These are phyloP conservation scores for Popillia japonica DNA, from an alignment of 1,140 invertebrate species.

Conservation along the genomic window DNA sequence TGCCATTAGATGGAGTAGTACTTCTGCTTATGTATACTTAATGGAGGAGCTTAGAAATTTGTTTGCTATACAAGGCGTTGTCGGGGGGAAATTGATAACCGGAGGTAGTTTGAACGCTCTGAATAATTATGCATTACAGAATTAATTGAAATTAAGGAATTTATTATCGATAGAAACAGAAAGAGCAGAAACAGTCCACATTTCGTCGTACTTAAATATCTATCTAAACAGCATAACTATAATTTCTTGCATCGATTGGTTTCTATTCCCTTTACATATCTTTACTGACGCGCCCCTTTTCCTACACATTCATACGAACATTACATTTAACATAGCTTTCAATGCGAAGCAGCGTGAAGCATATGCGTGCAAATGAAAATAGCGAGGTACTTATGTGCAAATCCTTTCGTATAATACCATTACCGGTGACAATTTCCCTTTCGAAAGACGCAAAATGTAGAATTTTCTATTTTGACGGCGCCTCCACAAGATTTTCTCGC, in stretches of 20 bases:
- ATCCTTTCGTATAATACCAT: constrained; percentile 15
- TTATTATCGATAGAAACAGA: too few relatives aligned
- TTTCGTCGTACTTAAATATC: too few relatives aligned
- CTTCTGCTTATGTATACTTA: too few relatives aligned
- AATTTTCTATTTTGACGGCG: constrained; percentile 20
- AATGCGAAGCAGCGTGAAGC: background rate
- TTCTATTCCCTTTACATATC: background rate
- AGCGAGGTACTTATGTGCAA: background rate
- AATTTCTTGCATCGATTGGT: background rate
- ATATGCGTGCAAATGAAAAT: background rate
- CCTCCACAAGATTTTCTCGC: background rate
- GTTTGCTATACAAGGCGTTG: too few relatives aligned
- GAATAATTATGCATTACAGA: too few relatives aligned
- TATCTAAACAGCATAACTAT: background rate
- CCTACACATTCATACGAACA: background rate
- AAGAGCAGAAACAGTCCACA: too few relatives aligned
- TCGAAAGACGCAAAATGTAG: constrained; percentile 14
- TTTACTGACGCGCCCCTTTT: background rate
- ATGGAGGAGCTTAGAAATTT: too few relatives aligned
- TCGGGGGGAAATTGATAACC: too few relatives aligned
- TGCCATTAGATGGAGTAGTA: background rate
- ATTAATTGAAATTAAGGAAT: too few relatives aligned
- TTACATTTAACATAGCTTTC: constrained; percentile 1
- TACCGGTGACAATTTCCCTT: background rate
- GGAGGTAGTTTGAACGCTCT: too few relatives aligned